phyloP scores from a whole-genome alignment of 1,140 invertebrate genomes.

The Phymorhynchus buccinoides region DNA sequence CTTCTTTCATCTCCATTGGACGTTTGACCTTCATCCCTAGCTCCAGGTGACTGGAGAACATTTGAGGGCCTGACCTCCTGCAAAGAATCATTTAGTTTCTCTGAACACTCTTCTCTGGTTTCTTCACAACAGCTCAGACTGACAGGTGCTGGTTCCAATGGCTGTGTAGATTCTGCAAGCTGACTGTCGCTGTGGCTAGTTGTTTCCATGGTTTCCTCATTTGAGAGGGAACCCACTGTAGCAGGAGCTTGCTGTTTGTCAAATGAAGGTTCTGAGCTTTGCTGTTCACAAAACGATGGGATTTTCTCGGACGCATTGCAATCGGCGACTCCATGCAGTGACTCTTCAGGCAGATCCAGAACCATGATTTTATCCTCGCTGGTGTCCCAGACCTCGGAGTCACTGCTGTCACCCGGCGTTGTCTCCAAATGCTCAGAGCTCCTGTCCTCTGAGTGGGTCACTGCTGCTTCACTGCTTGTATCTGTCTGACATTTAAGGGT shows the following conservation, averaged over 20 bases:
- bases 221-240: not conserved
- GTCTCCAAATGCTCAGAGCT: not conserved
- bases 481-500: not conserved
- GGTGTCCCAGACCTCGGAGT: slow-evolving; percentile 11
- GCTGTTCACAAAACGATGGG: not conserved
- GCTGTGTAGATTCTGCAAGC: not conserved
- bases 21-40: too few species aligned
- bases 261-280: not conserved
- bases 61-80: too few species aligned
- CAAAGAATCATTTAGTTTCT: too few species aligned
- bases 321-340: not conserved
- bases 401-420: not conserved
- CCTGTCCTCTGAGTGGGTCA: not conserved
- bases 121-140: not conserved
- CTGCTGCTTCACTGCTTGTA: not conserved
- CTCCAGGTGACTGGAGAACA: too few species aligned
- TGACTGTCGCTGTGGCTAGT: not conserved
- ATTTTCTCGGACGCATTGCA: not conserved
- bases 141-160: not conserved
- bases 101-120: too few species aligned
- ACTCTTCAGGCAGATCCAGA: not conserved
- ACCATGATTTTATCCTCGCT: not conserved
- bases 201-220: not conserved
- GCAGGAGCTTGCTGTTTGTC: not conserved
- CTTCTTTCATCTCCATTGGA: too few species aligned